Conservation (phyloP, 2,113 vertebrate genomes). For the Caloenas nicobarica region DNA sequence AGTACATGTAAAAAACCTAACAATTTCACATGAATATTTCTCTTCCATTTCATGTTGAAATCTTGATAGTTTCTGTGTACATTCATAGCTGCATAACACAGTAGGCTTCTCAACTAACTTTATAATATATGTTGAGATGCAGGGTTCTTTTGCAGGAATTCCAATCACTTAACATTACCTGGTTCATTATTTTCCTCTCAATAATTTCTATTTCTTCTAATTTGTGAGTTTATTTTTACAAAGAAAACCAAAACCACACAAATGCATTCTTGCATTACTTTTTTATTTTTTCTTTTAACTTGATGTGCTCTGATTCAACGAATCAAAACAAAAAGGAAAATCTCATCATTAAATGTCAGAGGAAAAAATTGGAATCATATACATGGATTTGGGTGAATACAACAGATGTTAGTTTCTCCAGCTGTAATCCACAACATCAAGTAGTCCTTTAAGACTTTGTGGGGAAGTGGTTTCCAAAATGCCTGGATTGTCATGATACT, state of each 20-base stretch:
- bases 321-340: not conserved
- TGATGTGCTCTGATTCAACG: not conserved
- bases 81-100: not conserved
- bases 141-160: not conserved
- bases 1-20: not conserved
- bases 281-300: not conserved
- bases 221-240: not conserved
- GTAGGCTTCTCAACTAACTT: not conserved
- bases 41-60: not conserved
- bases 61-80: not conserved
- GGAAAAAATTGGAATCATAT: not conserved
- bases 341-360: not conserved
- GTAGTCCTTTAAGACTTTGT: not conserved
- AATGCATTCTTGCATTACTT: not conserved
- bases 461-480: conserved; percentile 38
- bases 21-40: not conserved
- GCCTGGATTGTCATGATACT: not conserved
- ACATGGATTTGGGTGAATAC: not conserved
- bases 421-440: not conserved
- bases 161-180: not conserved
- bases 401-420: conserved; percentile 12
- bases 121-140: not conserved
- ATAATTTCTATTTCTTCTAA: not conserved
- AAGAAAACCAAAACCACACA: not conserved
- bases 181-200: not conserved